A percentile compares a stretch with the other conserved stretches of the same genome.
Evolutionary conservation across 2,113 vertebrate genomes (phyloP).

Genomic region (Psephotus haematonotus): DNA sequence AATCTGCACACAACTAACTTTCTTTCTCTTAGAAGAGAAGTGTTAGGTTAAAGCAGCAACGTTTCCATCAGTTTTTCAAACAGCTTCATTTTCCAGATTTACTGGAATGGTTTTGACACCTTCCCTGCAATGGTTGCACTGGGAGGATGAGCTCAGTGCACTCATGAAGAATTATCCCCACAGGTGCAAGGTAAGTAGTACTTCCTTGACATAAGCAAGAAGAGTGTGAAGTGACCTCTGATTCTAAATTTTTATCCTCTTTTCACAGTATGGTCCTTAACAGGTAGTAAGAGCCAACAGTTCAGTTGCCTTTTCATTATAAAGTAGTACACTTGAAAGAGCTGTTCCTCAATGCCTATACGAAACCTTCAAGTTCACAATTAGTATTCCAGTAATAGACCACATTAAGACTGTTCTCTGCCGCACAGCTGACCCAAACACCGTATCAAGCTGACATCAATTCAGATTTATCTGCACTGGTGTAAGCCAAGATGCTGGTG

Average conservation of each 20-base stretch:
- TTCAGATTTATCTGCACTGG: neutral
- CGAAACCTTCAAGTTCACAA: neutral
- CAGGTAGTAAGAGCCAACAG: neutral
- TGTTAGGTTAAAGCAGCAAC: neutral
- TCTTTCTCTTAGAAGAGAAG: neutral
- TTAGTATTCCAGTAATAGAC: neutral
- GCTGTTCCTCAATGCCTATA: neutral
- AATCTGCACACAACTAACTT: neutral
- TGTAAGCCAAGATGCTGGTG: neutral
- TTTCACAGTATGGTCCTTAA: neutral
- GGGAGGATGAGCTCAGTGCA: neutral
- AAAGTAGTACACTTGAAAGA: neutral
- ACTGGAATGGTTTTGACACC: neutral
- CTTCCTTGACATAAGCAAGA: neutral
- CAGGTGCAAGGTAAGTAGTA: neutral
- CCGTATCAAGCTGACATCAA: neutral
- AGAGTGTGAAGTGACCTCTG: neutral
- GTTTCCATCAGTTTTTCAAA: neutral
- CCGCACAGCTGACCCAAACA: neutral
- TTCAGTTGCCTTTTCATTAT: neutral
- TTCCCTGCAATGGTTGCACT: rapidly evolving
- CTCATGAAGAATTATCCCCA: neutral
- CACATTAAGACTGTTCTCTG: neutral
- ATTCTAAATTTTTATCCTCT: neutral
- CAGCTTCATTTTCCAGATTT: neutral